Percentiles rank a stretch among this genome's conserved stretches.
These are phyloP conservation scores for Meloidogyne exigua DNA, from an alignment of 1,140 invertebrate species.

Conservation along the genomic window DNA sequence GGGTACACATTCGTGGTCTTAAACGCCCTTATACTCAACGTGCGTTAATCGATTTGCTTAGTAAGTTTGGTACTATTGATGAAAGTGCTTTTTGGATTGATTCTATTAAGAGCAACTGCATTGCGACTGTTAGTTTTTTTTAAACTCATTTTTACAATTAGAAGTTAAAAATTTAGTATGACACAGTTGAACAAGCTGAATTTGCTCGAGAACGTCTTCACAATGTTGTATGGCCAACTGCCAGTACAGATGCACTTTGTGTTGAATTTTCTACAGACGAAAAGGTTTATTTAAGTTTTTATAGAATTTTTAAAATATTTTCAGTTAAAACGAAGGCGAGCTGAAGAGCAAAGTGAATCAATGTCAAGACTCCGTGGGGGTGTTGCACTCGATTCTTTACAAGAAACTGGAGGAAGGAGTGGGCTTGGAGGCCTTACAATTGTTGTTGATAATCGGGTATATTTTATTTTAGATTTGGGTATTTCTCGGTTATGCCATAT, in stretches of 20 bases:
- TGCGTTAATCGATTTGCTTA: conserved; percentile 32
- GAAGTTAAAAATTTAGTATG: conserved; percentile 37
- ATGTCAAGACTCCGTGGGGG: not conserved
- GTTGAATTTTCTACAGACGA: conserved; percentile 48
- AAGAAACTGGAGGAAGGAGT: conserved; percentile 3
- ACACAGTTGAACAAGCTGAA: conserved; percentile 43
- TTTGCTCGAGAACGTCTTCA: conserved; percentile 43
- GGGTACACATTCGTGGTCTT: conserved; percentile 47
- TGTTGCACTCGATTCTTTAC: not conserved
- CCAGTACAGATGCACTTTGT: conserved; percentile 34
- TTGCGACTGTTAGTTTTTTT: conserved; percentile 43
- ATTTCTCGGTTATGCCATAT: too few species aligned
- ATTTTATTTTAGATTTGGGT: too few species aligned
- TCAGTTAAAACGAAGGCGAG: conserved; percentile 20
- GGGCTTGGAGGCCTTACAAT: conserved; percentile 19
- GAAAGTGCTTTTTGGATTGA: conserved; percentile 52
- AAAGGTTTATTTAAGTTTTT: conserved; percentile 19
- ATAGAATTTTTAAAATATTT: not conserved
- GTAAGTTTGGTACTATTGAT: conserved; percentile 40
- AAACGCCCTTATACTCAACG: conserved; percentile 50
- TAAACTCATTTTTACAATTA: conserved; percentile 9
- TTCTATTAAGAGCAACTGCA: conserved; percentile 53
- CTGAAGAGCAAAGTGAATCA: conserved; percentile 34
- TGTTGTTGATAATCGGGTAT: conserved; percentile 28
- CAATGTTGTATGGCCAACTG: conserved; percentile 40